phyloP scores from a whole-genome alignment of 2,888 invertebrate genomes.

The Sesamia inferens region DNA sequence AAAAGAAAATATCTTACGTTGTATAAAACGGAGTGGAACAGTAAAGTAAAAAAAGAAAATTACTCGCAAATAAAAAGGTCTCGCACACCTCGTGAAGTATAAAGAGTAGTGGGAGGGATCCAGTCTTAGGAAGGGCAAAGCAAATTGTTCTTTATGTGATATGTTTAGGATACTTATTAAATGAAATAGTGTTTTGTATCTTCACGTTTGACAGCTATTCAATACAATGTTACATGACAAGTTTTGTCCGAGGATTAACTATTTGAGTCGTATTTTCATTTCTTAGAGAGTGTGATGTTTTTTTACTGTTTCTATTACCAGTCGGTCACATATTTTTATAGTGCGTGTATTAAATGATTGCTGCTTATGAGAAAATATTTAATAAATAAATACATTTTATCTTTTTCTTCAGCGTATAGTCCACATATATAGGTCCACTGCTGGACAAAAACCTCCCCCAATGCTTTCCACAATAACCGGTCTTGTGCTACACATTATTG shows the following conservation, averaged over 20 bases:
- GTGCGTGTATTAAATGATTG: too few relatives aligned
- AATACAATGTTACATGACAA: not conserved
- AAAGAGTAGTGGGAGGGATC: slow-evolving; percentile 3
- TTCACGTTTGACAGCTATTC: not conserved
- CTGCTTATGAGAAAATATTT: too few relatives aligned
- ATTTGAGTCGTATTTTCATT: too few relatives aligned
- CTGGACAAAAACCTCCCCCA: too few relatives aligned
- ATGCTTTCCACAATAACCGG: too few relatives aligned
- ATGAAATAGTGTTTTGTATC: slow-evolving; percentile 3
- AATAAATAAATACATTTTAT: too few relatives aligned
- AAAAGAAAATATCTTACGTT: slow-evolving; percentile 20
- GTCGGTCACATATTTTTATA: too few relatives aligned
- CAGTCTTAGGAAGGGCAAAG: slow-evolving; percentile 5
- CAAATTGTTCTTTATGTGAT: not conserved
- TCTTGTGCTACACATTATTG: too few relatives aligned
- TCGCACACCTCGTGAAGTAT: slow-evolving; percentile 5
- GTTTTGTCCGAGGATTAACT: not conserved
- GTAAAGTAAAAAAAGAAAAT: slow-evolving; percentile 12
- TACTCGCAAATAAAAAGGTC: slow-evolving; percentile 17
- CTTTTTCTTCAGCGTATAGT: too few relatives aligned
- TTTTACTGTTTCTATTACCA: too few relatives aligned
- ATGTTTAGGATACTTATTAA: not conserved
- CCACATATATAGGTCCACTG: too few relatives aligned
- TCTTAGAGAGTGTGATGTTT: too few relatives aligned
- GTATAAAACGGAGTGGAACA: slow-evolving; percentile 19